These are phyloP conservation scores for Menidia beryllina DNA, from an alignment of 2,113 vertebrate species.

Conservation along the genomic window DNA sequence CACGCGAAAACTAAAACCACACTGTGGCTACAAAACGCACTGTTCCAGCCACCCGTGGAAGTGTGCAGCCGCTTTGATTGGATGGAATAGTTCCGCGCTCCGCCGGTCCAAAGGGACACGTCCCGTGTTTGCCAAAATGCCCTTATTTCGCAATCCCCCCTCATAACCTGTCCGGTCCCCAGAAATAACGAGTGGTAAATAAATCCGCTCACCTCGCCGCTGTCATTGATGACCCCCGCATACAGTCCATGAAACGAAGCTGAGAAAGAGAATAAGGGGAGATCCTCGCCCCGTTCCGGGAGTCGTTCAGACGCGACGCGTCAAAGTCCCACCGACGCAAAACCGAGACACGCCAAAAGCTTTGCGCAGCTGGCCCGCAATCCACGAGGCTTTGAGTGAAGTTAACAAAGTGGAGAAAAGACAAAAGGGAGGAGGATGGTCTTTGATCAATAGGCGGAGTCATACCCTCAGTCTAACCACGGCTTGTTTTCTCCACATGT, in stretches of 20 bases:
- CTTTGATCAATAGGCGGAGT: constrained; percentile 79
- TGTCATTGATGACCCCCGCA: constrained; percentile 40
- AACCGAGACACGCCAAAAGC: not conserved
- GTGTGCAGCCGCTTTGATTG: not conserved
- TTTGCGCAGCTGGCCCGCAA: constrained; percentile 10
- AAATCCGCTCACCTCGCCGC: constrained; percentile 56
- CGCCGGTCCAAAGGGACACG: not conserved
- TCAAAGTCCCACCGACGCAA: not conserved
- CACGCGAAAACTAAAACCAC: constrained; percentile 32
- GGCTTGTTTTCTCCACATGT: constrained; percentile 46
- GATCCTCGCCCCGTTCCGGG: not conserved
- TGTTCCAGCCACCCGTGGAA: not conserved
- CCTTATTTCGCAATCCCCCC: not conserved
- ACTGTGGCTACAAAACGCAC: constrained; percentile 12
- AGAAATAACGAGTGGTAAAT: not conserved
- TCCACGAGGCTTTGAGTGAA: constrained; percentile 63
- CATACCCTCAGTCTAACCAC: constrained; percentile 43
- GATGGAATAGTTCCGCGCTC: constrained; percentile 14
- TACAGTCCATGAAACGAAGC: constrained; percentile 60
- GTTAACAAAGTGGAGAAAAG: constrained; percentile 72
- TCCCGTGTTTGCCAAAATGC: not conserved
- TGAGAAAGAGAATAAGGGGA: not conserved
- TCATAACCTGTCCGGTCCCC: not conserved
- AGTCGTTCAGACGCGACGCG: constrained; percentile 9
- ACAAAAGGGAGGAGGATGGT: constrained; percentile 77